A percentile compares a stretch with the other conserved stretches of the same genome.
phyloP scores from a whole-genome alignment of 2,888 invertebrate species.

The Meiosimyza platycephala region DNA sequence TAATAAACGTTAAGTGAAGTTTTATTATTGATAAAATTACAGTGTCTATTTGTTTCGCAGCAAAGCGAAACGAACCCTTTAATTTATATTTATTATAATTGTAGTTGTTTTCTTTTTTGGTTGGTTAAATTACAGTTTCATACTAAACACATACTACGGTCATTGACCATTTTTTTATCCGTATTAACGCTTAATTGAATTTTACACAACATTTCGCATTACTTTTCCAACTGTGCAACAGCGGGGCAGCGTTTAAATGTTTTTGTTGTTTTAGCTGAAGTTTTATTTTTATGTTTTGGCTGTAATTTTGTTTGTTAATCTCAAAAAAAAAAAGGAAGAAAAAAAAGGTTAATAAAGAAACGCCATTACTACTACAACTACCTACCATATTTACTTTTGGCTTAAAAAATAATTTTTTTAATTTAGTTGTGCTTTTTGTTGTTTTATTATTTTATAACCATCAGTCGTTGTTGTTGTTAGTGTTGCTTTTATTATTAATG shows the following conservation, averaged over 20 bases:
- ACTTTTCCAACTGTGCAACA: slow-evolving; percentile 21
- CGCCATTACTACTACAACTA: too few relatives aligned
- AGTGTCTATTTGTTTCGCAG: slow-evolving; percentile 21
- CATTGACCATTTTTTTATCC: slow-evolving; percentile 42
- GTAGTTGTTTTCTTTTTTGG: not conserved
- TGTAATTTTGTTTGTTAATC: slow-evolving; percentile 9
- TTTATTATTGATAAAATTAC: not conserved
- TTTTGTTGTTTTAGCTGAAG: slow-evolving; percentile 41
- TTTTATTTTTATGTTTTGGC: slow-evolving; percentile 33
- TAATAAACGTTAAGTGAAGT: not conserved
- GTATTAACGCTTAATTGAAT: slow-evolving; percentile 44
- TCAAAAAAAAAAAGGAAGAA: slow-evolving; percentile 3
- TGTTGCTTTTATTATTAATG: too few relatives aligned
- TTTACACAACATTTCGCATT: slow-evolving; percentile 42
- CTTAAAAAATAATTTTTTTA: too few relatives aligned
- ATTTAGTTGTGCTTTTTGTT: slow-evolving; percentile 7
- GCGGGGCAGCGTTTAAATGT: slow-evolving; percentile 21
- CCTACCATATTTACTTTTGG: too few relatives aligned
- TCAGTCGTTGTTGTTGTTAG: too few relatives aligned
- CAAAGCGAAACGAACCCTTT: slow-evolving; percentile 37
- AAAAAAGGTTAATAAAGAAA: not conserved
- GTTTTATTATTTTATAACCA: slow-evolving; percentile 11
- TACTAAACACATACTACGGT: slow-evolving; percentile 30
- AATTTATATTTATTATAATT: slow-evolving; percentile 22
- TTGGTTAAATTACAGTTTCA: not conserved